These are phyloP conservation scores for Hypolimnas misippus DNA, from an alignment of 2,888 invertebrate genomes.

Conservation along the genomic window DNA sequence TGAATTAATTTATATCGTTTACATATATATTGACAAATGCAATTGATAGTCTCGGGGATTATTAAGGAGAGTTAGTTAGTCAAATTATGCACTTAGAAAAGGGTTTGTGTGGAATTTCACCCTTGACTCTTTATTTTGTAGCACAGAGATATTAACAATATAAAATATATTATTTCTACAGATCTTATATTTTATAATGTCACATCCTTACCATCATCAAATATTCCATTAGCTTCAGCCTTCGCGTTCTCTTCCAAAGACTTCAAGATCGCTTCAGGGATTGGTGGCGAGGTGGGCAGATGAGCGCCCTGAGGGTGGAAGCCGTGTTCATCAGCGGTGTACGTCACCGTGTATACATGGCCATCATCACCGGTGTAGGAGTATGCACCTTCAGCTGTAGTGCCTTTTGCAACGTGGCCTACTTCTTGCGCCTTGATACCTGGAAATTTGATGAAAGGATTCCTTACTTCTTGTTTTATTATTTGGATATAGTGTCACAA, in stretches of 20 bases:
- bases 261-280: constrained; percentile 82
- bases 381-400: constrained; percentile 78
- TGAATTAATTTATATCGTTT: too few species aligned
- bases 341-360: constrained; percentile 78
- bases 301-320: constrained; percentile 83
- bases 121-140: too few species aligned
- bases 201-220: constrained; percentile 71
- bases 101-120: too few species aligned
- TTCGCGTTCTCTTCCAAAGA: constrained; percentile 75
- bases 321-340: constrained; percentile 84
- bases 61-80: too few species aligned
- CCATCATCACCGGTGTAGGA: constrained; percentile 85
- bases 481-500: too few species aligned
- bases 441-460: constrained; percentile 27
- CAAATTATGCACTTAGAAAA: too few species aligned
- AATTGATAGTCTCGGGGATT: too few species aligned
- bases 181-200: neutral
- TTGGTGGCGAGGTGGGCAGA: constrained; percentile 83
- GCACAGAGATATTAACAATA: too few species aligned
- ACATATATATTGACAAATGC: too few species aligned
- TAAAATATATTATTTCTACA: too few species aligned
- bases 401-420: constrained; percentile 65
- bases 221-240: constrained; percentile 77
- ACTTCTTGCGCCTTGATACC: constrained; percentile 82
- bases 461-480: neutral